Percentiles rank a stretch among this genome's conserved stretches.
These are phyloP conservation scores for Trilocha varians DNA, from an alignment of 2,888 invertebrate genomes.

Conservation along the genomic window DNA sequence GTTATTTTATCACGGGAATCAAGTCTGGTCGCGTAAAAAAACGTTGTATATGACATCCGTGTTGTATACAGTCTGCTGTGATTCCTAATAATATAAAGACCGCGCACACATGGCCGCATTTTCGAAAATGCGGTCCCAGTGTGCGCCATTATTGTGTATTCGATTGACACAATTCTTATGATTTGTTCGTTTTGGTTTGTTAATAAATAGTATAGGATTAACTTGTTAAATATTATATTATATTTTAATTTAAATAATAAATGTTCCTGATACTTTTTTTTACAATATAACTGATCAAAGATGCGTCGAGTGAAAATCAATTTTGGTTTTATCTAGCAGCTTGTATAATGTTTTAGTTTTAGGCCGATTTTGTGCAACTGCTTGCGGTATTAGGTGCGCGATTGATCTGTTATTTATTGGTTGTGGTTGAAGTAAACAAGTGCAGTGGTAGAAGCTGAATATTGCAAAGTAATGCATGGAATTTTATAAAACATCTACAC, in stretches of 20 bases:
- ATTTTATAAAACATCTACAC: too few species aligned
- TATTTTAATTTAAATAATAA: slow-evolving; percentile 35
- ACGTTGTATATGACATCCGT: background rate
- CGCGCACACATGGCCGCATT: too few species aligned
- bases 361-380: too few species aligned
- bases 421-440: too few species aligned
- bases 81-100: slow-evolving; percentile 2
- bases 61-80: background rate
- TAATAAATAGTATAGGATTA: background rate
- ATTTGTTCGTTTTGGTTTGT: slow-evolving; percentile 7
- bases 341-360: background rate
- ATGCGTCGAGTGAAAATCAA: background rate
- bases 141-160: too few species aligned
- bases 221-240: slow-evolving; percentile 13
- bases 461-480: too few species aligned
- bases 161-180: slow-evolving; percentile 13
- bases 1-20: too few species aligned
- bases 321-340: background rate
- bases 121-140: too few species aligned
- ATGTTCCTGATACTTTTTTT: slow-evolving; percentile 44
- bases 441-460: too few species aligned
- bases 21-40: too few species aligned
- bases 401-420: too few species aligned
- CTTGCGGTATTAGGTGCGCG: too few species aligned
- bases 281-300: slow-evolving; percentile 44